Evolutionary conservation across 2,113 vertebrate genomes (phyloP).

Genomic region (Phainopepla nitens): DNA sequence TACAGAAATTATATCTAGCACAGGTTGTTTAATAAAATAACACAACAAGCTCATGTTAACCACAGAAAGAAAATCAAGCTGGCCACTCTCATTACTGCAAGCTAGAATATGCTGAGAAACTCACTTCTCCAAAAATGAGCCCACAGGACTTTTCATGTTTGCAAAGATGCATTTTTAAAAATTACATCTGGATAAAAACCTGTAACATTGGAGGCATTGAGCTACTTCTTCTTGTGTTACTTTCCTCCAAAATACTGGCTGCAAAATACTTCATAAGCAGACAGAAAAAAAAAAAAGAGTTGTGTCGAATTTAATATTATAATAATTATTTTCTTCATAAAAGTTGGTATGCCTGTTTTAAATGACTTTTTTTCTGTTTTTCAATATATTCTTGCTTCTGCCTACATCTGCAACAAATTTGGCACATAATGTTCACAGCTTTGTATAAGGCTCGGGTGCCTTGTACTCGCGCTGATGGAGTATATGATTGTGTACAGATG

Average conservation of each 20-base stretch:
- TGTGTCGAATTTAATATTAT: not conserved
- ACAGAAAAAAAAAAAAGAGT: not conserved
- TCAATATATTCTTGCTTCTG: not conserved
- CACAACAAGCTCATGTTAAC: not conserved
- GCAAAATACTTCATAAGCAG: not conserved
- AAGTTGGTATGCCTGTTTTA: not conserved
- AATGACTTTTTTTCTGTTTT: not conserved
- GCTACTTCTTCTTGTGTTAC: not conserved
- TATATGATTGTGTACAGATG: not conserved
- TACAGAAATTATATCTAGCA: not conserved
- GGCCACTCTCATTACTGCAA: slow-evolving; percentile 23
- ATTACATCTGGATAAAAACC: not conserved
- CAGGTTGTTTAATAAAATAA: not conserved
- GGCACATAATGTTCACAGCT: slow-evolving; percentile 25
- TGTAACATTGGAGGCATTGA: not conserved
- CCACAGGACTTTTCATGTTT: not conserved
- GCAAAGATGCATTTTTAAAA: slow-evolving; percentile 18
- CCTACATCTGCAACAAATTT: slow-evolving; percentile 45
- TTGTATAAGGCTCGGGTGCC: not conserved
- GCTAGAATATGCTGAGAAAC: slow-evolving; percentile 28
- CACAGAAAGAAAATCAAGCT: not conserved
- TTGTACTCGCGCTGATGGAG: slow-evolving; percentile 9
- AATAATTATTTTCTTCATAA: not conserved
- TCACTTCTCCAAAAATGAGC: slow-evolving; percentile 16
- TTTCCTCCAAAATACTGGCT: not conserved